phyloP scores from a whole-genome alignment of 2,797 vertebrate genomes.

The Melanotaenia maccullochi region DNA sequence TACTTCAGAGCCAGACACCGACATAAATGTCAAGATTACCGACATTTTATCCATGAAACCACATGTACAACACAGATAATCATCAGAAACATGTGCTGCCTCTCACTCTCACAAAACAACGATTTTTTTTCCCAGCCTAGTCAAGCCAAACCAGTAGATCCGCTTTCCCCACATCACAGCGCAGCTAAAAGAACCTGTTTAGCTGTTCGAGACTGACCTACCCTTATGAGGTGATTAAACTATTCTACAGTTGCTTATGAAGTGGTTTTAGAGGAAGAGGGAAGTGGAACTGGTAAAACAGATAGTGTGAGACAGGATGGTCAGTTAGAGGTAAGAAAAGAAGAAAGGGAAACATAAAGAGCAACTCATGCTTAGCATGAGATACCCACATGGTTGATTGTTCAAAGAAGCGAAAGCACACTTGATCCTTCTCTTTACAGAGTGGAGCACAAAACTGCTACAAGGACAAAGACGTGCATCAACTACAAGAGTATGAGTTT shows the following conservation, averaged over 20 bases:
- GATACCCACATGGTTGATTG: slow-evolving; percentile 14
- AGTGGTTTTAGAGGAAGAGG: slow-evolving; percentile 41
- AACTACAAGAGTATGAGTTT: not conserved
- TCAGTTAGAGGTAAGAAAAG: slow-evolving; percentile 15
- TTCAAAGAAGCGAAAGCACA: slow-evolving; percentile 24
- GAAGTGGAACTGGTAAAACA: slow-evolving; percentile 58
- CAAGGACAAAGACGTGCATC: slow-evolving; percentile 37
- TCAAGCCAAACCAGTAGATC: slow-evolving; percentile 77
- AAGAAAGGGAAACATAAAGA: slow-evolving; percentile 16
- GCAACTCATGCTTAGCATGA: not conserved
- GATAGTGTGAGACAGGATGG: slow-evolving; percentile 37
- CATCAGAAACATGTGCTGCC: slow-evolving; percentile 19
- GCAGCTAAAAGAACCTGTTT: slow-evolving; percentile 61
- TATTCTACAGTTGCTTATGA: slow-evolving; percentile 50
- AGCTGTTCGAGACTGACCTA: slow-evolving; percentile 61
- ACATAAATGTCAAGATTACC: slow-evolving; percentile 3
- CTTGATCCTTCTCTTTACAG: not conserved
- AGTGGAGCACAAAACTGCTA: slow-evolving; percentile 17
- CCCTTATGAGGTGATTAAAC: slow-evolving; percentile 57
- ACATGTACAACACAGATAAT: not conserved
- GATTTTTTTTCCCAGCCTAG: slow-evolving; percentile 12
- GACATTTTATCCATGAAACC: not conserved
- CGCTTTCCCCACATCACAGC: slow-evolving; percentile 55
- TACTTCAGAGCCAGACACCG: slow-evolving; percentile 17
- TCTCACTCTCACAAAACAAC: slow-evolving; percentile 20